These are phyloP conservation scores for Cyrtodaria siliqua DNA, from an alignment of 2,888 invertebrate genomes.

Conservation along the genomic window DNA sequence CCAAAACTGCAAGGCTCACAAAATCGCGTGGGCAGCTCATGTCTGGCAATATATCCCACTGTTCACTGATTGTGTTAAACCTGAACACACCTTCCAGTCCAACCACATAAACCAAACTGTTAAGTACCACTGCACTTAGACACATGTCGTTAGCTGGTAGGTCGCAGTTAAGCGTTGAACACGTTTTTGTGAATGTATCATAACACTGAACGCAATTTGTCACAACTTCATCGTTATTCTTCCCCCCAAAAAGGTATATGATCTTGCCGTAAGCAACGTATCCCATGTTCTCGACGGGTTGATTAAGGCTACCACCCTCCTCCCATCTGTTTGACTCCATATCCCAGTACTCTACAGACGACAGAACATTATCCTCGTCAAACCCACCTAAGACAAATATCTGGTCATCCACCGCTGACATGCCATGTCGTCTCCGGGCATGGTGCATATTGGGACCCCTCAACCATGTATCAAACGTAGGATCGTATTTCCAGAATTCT, in stretches of 20 bases:
- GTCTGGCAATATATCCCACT: constrained; percentile 79
- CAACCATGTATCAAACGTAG: constrained; percentile 79
- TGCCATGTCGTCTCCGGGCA: constrained; percentile 79
- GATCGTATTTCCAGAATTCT: constrained; percentile 83
- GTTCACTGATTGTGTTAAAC: constrained; percentile 72
- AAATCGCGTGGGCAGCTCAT: constrained; percentile 80
- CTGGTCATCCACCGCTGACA: constrained; percentile 79
- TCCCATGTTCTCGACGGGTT: constrained; percentile 83
- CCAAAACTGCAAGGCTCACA: constrained; percentile 80
- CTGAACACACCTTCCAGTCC: constrained; percentile 81
- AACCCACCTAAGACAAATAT: constrained; percentile 81
- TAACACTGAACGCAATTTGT: constrained; percentile 81
- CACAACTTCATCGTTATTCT: constrained; percentile 82
- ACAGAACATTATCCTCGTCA: constrained; percentile 80
- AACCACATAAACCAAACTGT: constrained; percentile 78
- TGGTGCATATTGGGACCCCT: constrained; percentile 77
- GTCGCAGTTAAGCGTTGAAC: constrained; percentile 70
- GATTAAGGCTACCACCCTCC: constrained; percentile 71
- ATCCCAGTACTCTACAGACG: constrained; percentile 80
- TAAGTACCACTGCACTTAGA: constrained; percentile 77
- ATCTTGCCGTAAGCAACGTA: constrained; percentile 76
- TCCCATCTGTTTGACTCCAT: constrained; percentile 76
- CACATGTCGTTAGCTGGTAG: constrained; percentile 82
- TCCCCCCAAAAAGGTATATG: constrained; percentile 81
- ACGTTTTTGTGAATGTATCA: constrained; percentile 73